These are phyloP conservation scores for Leucosticte australis DNA, from an alignment of 2,113 vertebrate genomes.

Conservation along the genomic window DNA sequence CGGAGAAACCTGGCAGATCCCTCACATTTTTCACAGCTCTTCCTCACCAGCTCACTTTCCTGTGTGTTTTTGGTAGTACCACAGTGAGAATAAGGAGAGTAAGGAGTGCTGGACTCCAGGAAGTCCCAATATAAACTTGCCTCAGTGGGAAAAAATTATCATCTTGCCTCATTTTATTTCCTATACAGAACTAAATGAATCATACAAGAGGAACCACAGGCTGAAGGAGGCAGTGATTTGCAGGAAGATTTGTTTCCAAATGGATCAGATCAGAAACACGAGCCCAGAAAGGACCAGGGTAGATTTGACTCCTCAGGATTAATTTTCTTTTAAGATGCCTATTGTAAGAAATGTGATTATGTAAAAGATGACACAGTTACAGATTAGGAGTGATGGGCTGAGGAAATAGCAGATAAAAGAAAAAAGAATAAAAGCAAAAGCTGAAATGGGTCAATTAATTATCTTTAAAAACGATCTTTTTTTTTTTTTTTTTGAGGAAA, in stretches of 20 bases:
- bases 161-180: background rate
- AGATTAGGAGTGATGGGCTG: background rate
- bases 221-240: background rate
- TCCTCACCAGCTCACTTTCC: background rate
- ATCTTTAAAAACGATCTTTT: background rate
- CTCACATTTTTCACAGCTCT: background rate
- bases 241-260: background rate
- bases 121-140: background rate
- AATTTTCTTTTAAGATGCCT: background rate
- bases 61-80: background rate
- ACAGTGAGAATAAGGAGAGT: background rate
- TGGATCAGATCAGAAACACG: background rate
- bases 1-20: slow-evolving; percentile 13
- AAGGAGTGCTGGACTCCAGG: background rate
- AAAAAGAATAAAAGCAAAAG: background rate
- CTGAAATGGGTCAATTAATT: background rate
- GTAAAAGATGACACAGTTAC: background rate
- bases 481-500: background rate
- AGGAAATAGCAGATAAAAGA: background rate
- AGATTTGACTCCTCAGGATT: background rate
- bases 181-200: background rate
- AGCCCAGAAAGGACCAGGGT: background rate
- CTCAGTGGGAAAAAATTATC: background rate
- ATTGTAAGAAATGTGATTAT: background rate
- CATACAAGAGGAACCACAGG: slow-evolving; percentile 1